These are phyloP conservation scores for Orycteropus afer DNA, from an alignment of 2,113 vertebrate species.

Conservation along the genomic window DNA sequence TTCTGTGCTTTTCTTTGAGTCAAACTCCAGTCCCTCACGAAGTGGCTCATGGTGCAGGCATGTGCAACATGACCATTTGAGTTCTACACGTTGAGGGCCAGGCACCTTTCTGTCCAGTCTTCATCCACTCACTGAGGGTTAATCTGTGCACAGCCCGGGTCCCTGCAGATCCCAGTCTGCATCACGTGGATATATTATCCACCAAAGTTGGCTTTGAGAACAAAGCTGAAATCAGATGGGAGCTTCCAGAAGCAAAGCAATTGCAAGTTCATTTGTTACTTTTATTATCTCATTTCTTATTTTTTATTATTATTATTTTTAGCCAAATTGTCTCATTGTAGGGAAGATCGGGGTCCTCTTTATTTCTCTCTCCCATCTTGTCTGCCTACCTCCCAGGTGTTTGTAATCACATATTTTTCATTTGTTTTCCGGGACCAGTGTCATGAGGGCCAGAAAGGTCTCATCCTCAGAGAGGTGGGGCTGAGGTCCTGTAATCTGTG, in stretches of 20 bases:
- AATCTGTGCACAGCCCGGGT: slow-evolving; percentile 69
- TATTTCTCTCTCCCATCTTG: background rate
- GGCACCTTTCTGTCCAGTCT: slow-evolving; percentile 65
- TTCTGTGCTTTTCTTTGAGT: background rate
- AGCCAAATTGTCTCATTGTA: slow-evolving; percentile 70
- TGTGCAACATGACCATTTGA: slow-evolving; percentile 24
- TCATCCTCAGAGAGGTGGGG: slow-evolving; percentile 51
- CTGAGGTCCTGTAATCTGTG: slow-evolving; percentile 44
- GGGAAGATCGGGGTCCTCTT: slow-evolving; percentile 65
- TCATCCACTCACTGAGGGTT: slow-evolving; percentile 77
- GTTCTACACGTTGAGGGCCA: slow-evolving; percentile 5
- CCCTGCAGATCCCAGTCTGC: slow-evolving; percentile 65
- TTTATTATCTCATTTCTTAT: slow-evolving; percentile 88
- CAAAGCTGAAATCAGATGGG: slow-evolving; percentile 84
- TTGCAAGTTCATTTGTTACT: slow-evolving; percentile 88
- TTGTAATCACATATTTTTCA: slow-evolving; percentile 83
- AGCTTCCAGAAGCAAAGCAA: slow-evolving; percentile 86
- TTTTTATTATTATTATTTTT: slow-evolving; percentile 76
- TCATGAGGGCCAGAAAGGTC: slow-evolving; percentile 52
- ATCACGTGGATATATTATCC: slow-evolving; percentile 74
- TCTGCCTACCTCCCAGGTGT: slow-evolving; percentile 59
- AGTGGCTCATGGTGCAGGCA: slow-evolving; percentile 37
- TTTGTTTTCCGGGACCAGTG: slow-evolving; percentile 74
- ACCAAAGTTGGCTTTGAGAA: slow-evolving; percentile 80
- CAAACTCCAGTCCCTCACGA: slow-evolving; percentile 13